Conservation (phyloP, 2,113 vertebrate genomes). For the Ciconia boyciana region DNA sequence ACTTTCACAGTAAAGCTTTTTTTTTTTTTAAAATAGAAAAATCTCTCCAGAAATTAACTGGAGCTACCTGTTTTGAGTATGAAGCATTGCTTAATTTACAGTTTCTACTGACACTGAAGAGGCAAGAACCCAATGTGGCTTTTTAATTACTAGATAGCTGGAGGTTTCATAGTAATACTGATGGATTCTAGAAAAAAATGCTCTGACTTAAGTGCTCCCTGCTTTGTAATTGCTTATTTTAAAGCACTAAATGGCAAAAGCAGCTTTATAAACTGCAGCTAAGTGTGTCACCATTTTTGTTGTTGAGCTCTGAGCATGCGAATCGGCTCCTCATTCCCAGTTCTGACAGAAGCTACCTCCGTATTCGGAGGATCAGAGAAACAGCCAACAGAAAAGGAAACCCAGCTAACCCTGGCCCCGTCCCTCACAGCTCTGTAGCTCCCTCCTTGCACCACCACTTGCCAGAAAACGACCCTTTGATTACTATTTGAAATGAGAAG, state of each 20-base stretch:
- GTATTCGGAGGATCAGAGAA: background rate
- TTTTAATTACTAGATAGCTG: background rate
- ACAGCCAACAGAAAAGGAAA: background rate
- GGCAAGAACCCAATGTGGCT: background rate
- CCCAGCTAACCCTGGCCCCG: background rate
- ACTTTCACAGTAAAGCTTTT: background rate
- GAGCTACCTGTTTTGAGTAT: background rate
- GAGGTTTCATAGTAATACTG: background rate
- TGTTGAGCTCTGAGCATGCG: background rate
- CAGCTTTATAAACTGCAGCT: background rate
- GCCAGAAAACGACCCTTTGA: background rate
- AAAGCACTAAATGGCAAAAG: background rate
- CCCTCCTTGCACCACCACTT: background rate
- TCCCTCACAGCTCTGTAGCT: background rate
- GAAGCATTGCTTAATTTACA: background rate
- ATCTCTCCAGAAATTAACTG: background rate
- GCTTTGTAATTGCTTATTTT: background rate
- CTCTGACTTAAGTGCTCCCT: background rate
- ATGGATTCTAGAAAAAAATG: background rate
- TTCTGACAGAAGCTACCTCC: background rate
- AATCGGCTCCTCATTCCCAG: background rate
- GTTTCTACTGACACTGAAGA: background rate
- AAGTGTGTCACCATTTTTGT: no score
- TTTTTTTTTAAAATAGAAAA: background rate
- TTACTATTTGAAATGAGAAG: background rate